Conservation (phyloP, 2,113 vertebrate species). For the Mobula birostris region DNA sequence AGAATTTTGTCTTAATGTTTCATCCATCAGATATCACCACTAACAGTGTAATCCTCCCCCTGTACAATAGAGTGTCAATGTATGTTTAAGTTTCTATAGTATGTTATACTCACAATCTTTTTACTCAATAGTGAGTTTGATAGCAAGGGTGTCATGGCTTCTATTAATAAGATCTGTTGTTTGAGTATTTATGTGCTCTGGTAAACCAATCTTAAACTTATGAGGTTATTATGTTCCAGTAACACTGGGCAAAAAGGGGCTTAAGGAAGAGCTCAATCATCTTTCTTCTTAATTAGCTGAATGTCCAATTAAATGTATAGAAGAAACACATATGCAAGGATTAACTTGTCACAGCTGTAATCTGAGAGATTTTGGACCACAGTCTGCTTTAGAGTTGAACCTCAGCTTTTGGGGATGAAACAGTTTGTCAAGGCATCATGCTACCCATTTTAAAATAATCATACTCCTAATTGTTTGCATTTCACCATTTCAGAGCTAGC, state of each 20-base stretch:
- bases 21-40: too few relatives aligned
- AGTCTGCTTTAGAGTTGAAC: slow-evolving; percentile 3
- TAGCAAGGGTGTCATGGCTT: too few relatives aligned
- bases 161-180: background rate
- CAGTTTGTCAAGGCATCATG: background rate
- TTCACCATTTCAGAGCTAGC: background rate
- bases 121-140: too few relatives aligned
- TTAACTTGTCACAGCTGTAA: background rate
- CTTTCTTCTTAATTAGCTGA: background rate
- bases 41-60: too few relatives aligned
- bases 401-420: background rate
- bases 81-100: too few relatives aligned
- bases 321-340: background rate
- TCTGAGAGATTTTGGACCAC: background rate
- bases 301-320: background rate
- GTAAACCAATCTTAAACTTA: background rate
- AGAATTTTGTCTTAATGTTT: too few relatives aligned
- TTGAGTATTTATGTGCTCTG: background rate
- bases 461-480: background rate
- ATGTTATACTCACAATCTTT: too few relatives aligned
- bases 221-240: background rate
- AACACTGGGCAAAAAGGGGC: background rate
- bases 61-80: too few relatives aligned
- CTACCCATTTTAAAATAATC: background rate
- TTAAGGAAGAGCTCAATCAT: background rate